These are phyloP conservation scores for Gastrophryne carolinensis DNA, from an alignment of 2,797 vertebrate species.

Conservation along the genomic window DNA sequence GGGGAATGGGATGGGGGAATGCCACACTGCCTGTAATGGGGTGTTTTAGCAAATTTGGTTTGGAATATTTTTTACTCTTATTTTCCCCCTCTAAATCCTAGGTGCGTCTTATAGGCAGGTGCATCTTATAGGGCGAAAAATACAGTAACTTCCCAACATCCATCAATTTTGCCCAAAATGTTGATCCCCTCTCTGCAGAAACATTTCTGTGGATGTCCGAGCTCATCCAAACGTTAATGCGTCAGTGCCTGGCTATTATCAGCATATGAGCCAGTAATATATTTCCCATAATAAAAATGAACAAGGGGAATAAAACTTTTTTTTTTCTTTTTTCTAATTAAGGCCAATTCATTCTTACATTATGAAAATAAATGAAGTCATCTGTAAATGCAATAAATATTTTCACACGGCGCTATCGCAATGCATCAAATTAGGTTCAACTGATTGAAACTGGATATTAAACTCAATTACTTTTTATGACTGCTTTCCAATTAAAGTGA, in stretches of 20 bases:
- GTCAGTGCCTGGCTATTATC: neutral
- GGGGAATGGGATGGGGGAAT: too few species aligned
- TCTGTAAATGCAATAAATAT: constrained; percentile 61
- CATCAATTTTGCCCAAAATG: too few species aligned
- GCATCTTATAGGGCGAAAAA: too few species aligned
- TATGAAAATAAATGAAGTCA: constrained; percentile 67
- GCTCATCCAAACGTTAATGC: too few species aligned
- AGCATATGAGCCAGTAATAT: constrained; percentile 30
- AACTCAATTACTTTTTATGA: constrained; percentile 74
- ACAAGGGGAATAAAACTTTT: constrained; percentile 28
- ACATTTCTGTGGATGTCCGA: too few species aligned
- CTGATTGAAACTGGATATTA: constrained; percentile 71
- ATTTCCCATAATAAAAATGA: constrained; percentile 9
- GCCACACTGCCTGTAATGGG: too few species aligned
- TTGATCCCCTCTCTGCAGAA: too few species aligned
- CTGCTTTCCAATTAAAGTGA: constrained; percentile 67
- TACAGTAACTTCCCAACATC: too few species aligned
- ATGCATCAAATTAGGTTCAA: constrained; percentile 60
- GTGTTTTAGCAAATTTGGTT: too few species aligned
- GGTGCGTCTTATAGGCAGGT: too few species aligned
- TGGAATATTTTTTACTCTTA: too few species aligned
- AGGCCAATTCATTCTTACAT: constrained; percentile 61
- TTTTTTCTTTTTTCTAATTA: constrained; percentile 66
- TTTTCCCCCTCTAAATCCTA: too few species aligned
- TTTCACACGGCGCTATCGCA: constrained; percentile 62